Evolutionary conservation across 2,797 vertebrate species (phyloP).

Genomic region (Hippopotamyrus pictus): DNA sequence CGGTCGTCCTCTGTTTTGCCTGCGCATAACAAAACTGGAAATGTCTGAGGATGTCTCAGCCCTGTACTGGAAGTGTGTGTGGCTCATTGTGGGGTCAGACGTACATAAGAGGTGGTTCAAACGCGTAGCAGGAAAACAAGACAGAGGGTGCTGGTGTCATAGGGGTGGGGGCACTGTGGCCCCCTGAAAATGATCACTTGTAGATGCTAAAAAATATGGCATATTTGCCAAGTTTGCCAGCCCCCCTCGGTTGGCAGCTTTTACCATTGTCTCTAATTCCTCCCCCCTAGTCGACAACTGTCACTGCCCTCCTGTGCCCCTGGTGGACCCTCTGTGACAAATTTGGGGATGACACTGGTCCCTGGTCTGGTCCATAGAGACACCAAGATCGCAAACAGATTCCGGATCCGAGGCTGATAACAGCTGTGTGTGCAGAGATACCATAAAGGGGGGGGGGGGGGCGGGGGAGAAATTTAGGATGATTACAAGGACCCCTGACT

Average conservation of each 20-base stretch:
- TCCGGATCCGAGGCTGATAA: not conserved
- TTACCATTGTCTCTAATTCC: not conserved
- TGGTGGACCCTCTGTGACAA: not conserved
- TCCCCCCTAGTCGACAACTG: not conserved
- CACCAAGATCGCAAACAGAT: not conserved
- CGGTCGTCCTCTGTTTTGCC: not conserved
- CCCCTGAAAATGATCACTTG: not conserved
- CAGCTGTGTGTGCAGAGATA: not conserved
- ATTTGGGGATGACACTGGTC: not conserved
- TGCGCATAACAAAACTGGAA: not conserved
- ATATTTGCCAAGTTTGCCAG: not conserved
- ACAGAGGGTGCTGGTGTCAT: not conserved
- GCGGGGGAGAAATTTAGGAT: too few species aligned
- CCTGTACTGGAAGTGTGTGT: not conserved
- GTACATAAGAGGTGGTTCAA: not conserved
- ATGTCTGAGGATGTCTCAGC: not conserved
- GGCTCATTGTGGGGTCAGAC: not conserved
- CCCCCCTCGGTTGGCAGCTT: not conserved
- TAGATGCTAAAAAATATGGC: not conserved
- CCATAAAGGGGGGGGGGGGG: not conserved
- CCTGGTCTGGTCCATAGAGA: not conserved
- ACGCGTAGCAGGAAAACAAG: not conserved
- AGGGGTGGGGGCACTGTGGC: not conserved
- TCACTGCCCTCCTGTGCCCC: not conserved
- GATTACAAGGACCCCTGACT: too few species aligned